Evolutionary conservation across 2,113 vertebrate genomes (phyloP), one percentile per base, ranked within the genome.

Genomic region (Synodontis membranacea): DNA sequence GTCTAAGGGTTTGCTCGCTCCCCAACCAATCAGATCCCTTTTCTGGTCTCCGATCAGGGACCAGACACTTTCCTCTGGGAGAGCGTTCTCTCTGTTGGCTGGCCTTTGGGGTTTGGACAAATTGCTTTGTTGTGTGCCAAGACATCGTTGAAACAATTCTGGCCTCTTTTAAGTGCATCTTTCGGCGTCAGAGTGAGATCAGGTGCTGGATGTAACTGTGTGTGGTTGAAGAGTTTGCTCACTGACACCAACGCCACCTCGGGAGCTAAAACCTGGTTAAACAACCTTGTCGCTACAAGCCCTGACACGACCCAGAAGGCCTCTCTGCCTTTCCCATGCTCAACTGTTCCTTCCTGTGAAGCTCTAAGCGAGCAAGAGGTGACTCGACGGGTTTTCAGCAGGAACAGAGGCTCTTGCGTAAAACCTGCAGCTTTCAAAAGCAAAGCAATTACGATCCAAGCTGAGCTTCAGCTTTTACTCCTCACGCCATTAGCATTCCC

Each of bases 301-400:
- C 84, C 28, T n/a, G 37, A 82, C 84, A 89, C 2, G 75, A 56
- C 25, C 44, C 17, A 64, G 25, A 64, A 56, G 75, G 68, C 79
- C 74, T 34, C 31, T 75, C 15, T 64, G 25, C 76, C 78, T 79
- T 86, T 60, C 64, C 56, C 80, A 84, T 82, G 15, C 14, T 23
- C 79, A 17, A 79, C 44, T 31, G 1, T n/a, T 83, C 34, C 83
- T 64, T 68, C 50, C 19, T 56, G 76, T 10, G 28, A 56, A 72
- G n/a, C 15, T 5, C 17, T 66, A 15, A n/a, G 28, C 9, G 25
- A 70, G 50, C 54, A 31, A 48, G 85, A 90, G 89, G 92, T 86
- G 85, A 90, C 85, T 12, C 2, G 83, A 93, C 93, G 0, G 74
- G 93, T 93, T 83, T 68, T 86, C 91, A 89, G 44, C 88, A 85